Evolutionary conservation across 2,888 invertebrate genomes (phyloP).

Genomic region (Drosophila paracracens): DNA sequence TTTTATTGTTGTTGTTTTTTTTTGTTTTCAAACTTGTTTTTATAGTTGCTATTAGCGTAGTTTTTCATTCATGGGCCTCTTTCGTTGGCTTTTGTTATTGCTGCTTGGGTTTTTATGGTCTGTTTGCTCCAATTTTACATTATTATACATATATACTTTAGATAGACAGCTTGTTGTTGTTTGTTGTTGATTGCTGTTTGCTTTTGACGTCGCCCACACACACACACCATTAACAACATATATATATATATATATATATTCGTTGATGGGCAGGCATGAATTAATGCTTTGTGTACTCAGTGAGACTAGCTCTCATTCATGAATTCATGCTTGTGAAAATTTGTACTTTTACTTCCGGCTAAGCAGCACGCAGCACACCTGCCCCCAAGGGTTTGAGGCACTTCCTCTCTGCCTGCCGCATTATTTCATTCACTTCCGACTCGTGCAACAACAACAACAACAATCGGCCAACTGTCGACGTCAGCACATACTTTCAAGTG

Average conservation of each 20-base stretch:
- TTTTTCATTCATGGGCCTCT: conserved; percentile 67
- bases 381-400: conserved; percentile 32
- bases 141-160: conserved; percentile 25
- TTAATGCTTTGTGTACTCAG: conserved; percentile 14
- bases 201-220: conserved; percentile 40
- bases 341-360: conserved; percentile 51
- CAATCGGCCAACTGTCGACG: conserved; percentile 4
- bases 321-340: conserved; percentile 34
- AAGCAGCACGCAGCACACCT: conserved; percentile 40
- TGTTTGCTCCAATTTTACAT: conserved; percentile 72
- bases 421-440: conserved; percentile 49
- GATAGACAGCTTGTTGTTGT: conserved; percentile 6
- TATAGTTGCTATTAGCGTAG: conserved; percentile 54
- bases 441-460: conserved; percentile 19
- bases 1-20: background rate
- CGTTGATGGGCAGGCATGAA: conserved; percentile 20
- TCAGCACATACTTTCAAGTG: conserved; percentile 36
- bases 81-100: conserved; percentile 23
- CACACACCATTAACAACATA: conserved; percentile 4
- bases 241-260: background rate
- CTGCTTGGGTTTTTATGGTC: conserved; percentile 61
- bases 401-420: conserved; percentile 30
- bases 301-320: conserved; percentile 20
- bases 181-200: conserved; percentile 13
- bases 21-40: conserved; percentile 37